Conservation (phyloP, 2,113 vertebrate genomes). For the Nothobranchius kuhntae region DNA sequence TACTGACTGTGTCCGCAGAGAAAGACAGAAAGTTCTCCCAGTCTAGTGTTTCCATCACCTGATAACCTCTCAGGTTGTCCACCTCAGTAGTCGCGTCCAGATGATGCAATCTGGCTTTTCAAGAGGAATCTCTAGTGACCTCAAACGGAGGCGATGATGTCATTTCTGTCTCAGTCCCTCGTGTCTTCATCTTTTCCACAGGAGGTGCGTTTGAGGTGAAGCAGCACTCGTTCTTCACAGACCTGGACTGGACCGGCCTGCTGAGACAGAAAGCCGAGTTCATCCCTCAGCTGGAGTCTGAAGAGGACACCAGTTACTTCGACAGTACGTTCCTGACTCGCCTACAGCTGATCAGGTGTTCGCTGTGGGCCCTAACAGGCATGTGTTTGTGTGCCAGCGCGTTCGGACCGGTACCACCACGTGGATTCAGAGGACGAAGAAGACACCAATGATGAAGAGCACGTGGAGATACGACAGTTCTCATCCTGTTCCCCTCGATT, state of each 20-base stretch:
- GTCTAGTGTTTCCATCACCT: no score
- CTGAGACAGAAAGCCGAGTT: constrained; percentile 99
- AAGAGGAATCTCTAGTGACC: no score
- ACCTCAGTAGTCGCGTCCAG: no score
- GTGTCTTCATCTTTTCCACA: constrained; percentile 42
- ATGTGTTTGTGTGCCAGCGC: constrained; percentile 76
- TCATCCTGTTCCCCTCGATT: constrained; percentile 96
- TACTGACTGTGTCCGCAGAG: no score
- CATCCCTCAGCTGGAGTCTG: constrained; percentile 95
- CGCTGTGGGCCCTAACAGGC: neutral
- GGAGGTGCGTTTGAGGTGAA: constrained; percentile 95
- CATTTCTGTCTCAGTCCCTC: no score
- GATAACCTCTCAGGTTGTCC: no score
- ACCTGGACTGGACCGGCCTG: constrained; percentile 95
- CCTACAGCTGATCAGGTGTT: no score
- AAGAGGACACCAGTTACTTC: constrained; percentile 99
- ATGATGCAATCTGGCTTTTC: no score
- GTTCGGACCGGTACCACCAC: constrained; percentile 92
- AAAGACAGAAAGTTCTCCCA: no score
- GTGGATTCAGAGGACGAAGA: constrained; percentile 96
- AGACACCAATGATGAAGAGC: constrained; percentile 94
- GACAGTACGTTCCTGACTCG: constrained; percentile 82
- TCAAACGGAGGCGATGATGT: no score
- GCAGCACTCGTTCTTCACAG: constrained; percentile 92
- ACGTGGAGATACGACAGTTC: constrained; percentile 93